A percentile compares a stretch with the other conserved stretches of the same genome.
These are phyloP conservation scores for Calliopsis andreniformis DNA, from an alignment of 1,140 invertebrate genomes.

Conservation along the genomic window DNA sequence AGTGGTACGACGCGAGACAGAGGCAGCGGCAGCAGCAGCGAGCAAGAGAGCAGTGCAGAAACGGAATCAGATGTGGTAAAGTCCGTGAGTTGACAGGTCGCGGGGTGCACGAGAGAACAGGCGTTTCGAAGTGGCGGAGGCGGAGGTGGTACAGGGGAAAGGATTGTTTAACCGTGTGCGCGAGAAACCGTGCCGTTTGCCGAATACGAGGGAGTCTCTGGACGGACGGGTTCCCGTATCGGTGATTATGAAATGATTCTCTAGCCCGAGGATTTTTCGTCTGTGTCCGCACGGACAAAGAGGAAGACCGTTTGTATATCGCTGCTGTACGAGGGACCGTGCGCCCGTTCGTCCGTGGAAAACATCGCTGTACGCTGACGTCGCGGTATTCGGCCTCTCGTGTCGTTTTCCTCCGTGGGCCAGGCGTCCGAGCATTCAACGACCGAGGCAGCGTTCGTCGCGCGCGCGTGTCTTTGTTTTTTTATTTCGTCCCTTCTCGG, in stretches of 20 bases:
- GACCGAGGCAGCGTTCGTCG: conserved; percentile 33
- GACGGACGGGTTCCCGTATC: conserved; percentile 48
- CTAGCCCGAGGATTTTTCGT: conserved; percentile 53
- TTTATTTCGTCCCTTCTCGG: conserved; percentile 23
- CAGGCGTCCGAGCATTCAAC: conserved; percentile 25
- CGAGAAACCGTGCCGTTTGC: conserved; percentile 44
- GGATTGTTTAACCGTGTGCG: conserved; percentile 58
- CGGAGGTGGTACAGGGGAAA: conserved; percentile 54
- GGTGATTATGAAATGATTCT: conserved; percentile 60
- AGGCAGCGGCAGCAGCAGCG: conserved; percentile 49
- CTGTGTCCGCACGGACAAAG: conserved; percentile 42
- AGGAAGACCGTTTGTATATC: conserved; percentile 24
- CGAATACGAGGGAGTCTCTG: conserved; percentile 32
- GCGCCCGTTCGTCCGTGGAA: conserved; percentile 38
- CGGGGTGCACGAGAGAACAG: conserved; percentile 62
- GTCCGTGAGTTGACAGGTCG: conserved; percentile 66
- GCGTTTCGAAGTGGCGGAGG: conserved; percentile 55
- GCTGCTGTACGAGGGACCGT: conserved; percentile 32
- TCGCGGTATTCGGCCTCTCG: conserved; percentile 30
- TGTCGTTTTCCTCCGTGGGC: conserved; percentile 38
- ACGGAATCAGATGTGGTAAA: conserved; percentile 65
- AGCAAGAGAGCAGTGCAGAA: conserved; percentile 59
- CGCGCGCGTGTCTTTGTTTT: conserved; percentile 51
- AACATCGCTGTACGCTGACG: conserved; percentile 43
- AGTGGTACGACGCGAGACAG: conserved; percentile 43